phyloP scores from a whole-genome alignment of 2,888 invertebrate species.

The Norana najaformis region DNA sequence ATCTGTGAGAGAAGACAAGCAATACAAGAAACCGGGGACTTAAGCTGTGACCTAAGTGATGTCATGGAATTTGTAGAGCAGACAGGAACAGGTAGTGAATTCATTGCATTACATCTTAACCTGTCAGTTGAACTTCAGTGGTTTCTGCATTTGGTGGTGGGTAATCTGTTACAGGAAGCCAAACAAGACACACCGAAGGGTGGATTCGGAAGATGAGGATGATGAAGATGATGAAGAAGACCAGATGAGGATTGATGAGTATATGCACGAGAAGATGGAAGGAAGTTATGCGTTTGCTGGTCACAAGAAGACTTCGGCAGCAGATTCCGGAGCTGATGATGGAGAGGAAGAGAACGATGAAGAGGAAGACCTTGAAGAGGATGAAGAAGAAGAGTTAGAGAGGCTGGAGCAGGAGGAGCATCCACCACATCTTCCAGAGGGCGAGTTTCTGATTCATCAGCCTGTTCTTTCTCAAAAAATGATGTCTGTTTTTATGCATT shows the following conservation, averaged over 20 bases:
- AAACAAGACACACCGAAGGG: slow-evolving; percentile 23
- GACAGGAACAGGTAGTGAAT: not conserved
- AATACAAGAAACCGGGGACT: too few relatives aligned
- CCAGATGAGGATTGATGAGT: slow-evolving; percentile 15
- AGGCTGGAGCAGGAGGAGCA: not conserved
- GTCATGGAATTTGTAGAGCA: too few relatives aligned
- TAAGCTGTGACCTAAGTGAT: too few relatives aligned
- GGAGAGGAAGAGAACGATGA: not conserved
- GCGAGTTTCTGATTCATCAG: not conserved
- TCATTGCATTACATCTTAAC: not conserved
- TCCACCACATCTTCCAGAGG: slow-evolving; percentile 19
- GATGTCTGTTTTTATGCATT: too few relatives aligned
- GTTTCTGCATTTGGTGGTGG: not conserved
- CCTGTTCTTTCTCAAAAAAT: not conserved
- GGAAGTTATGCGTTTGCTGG: slow-evolving; percentile 16
- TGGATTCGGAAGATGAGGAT: slow-evolving; percentile 14
- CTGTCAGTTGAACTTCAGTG: not conserved
- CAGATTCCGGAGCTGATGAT: not conserved
- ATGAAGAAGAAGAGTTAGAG: not conserved
- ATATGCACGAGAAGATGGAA: slow-evolving; percentile 29
- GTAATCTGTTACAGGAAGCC: slow-evolving; percentile 27
- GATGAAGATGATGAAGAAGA: not conserved
- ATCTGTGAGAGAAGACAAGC: too few relatives aligned
- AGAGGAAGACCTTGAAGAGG: not conserved
- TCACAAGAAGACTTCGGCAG: not conserved